phyloP scores from a whole-genome alignment of 2,113 vertebrate species.

The Shinisaurus crocodilurus region DNA sequence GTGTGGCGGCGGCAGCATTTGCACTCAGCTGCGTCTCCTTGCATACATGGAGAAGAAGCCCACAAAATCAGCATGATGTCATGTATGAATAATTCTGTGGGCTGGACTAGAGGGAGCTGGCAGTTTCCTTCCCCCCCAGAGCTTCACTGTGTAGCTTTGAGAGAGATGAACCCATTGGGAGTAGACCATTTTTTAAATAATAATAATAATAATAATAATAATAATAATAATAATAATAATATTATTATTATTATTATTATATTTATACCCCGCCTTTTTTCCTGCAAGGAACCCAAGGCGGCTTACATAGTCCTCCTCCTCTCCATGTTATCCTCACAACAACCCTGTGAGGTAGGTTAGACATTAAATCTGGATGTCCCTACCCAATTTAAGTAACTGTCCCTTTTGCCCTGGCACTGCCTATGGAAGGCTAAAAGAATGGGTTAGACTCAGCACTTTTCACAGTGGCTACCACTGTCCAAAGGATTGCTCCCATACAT shows the following conservation, averaged over 20 bases:
- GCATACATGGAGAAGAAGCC: neutral
- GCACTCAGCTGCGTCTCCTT: neutral
- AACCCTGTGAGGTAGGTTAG: too few relatives aligned
- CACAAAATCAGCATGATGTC: neutral
- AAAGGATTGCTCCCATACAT: neutral
- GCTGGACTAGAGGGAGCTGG: neutral
- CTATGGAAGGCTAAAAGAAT: neutral
- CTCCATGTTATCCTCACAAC: too few relatives aligned
- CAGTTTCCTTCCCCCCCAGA: neutral
- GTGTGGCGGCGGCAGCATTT: rapidly evolving
- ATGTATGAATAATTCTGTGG: too few relatives aligned
- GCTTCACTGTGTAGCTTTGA: neutral
- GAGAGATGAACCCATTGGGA: neutral
- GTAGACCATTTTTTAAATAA: too few relatives aligned
- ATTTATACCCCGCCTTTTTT: too few relatives aligned
- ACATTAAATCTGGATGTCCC: too few relatives aligned
- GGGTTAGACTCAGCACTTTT: neutral
- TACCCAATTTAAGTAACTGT: neutral
- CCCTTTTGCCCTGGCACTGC: neutral
- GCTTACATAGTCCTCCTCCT: too few relatives aligned
- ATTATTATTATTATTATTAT: too few relatives aligned
- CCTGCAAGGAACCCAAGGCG: too few relatives aligned
- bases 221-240: too few relatives aligned
- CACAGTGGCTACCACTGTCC: neutral
- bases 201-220: too few relatives aligned